Evolutionary conservation across 2,113 vertebrate species (phyloP), one percentile per base, ranked within the genome.

Genomic region (Phainopepla nitens): DNA sequence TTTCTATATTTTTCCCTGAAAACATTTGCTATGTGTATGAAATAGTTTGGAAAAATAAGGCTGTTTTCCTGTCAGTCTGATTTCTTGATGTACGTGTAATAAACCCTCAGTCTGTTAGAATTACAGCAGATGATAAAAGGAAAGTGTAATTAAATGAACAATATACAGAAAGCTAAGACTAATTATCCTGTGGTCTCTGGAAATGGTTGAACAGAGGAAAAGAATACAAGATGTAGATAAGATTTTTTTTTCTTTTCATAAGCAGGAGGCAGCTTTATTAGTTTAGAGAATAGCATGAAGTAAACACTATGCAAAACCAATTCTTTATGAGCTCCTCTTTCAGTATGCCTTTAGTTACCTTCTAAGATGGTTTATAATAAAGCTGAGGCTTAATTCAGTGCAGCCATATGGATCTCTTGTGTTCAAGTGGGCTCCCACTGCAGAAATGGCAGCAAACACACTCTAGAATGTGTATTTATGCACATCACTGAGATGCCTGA

Each of bases 71-170:
- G 29, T 15, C 57, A 35, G 33, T 65, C 29, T 69, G 27, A 33
- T 90, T 93, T 71, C 66, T 69, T 90, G 62, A 90, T 47, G 28
- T 41, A 49, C 25, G 15, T 54, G 25, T 65, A 49, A 41, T 61
- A 94, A 93, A 80, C 16, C 23, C 13, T 14, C 45, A 79, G 42
- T 91, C 62, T 91, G 66, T 47, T 69, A 56, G 33, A 91, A 93
- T 85, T 87, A 58, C 20, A 84, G 53, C 25, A 76, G 77, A 72
- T 89, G 76, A 89, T 84, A 89, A 69, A 87, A 90, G n/a, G 65
- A 81, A 89, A 66, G 47, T 87, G 61, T 94, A 93, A 95, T 91
- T 91, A 95, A 87, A 82, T 93, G 62, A 89, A 54, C 41, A 69
- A 69, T 88, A 72, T 69, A 39, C 4, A 66, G 58, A 93, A 87